A percentile compares a stretch with the other conserved stretches of the same genome.
These are phyloP conservation scores for Spinibarbus caldwelli DNA, from an alignment of 2,797 vertebrate genomes.

Conservation along the genomic window DNA sequence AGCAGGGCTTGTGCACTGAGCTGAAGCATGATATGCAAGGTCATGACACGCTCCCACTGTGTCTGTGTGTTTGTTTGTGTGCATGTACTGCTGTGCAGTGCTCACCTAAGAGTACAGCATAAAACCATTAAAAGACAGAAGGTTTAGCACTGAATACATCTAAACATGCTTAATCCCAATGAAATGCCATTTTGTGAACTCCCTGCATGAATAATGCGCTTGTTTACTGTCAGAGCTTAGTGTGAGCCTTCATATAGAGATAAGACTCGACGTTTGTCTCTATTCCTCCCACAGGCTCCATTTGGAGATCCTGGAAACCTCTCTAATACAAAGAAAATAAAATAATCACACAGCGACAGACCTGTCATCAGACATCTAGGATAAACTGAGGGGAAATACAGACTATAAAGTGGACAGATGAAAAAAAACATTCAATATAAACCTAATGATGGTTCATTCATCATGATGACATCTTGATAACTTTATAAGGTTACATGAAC, in stretches of 20 bases:
- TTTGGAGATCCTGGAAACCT: conserved; percentile 31
- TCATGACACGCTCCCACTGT: conserved; percentile 24
- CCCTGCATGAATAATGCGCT: conserved; percentile 43
- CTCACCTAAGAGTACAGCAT: conserved; percentile 16
- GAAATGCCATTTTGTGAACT: conserved; percentile 33
- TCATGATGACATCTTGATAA: conserved; percentile 21
- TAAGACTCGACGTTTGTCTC: conserved; percentile 12
- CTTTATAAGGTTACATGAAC: background rate
- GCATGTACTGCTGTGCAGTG: background rate
- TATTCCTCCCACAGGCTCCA: conserved; percentile 10
- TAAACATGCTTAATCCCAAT: conserved; percentile 39
- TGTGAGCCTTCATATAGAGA: conserved; percentile 39
- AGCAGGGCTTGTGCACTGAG: conserved; percentile 41
- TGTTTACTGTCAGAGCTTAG: conserved; percentile 41
- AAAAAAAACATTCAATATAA: conserved; percentile 1
- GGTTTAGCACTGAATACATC: conserved; percentile 9
- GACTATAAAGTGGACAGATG: background rate
- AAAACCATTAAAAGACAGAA: conserved; percentile 17
- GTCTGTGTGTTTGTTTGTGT: conserved; percentile 20
- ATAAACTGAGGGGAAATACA: conserved; percentile 10
- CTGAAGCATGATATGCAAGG: conserved; percentile 13
- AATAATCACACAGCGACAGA: background rate
- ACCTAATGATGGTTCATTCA: conserved; percentile 1
- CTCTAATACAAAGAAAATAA: conserved; percentile 6
- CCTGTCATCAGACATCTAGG: conserved; percentile 15